Conservation (phyloP, 1,140 invertebrate genomes). For the Magallana gigas region DNA sequence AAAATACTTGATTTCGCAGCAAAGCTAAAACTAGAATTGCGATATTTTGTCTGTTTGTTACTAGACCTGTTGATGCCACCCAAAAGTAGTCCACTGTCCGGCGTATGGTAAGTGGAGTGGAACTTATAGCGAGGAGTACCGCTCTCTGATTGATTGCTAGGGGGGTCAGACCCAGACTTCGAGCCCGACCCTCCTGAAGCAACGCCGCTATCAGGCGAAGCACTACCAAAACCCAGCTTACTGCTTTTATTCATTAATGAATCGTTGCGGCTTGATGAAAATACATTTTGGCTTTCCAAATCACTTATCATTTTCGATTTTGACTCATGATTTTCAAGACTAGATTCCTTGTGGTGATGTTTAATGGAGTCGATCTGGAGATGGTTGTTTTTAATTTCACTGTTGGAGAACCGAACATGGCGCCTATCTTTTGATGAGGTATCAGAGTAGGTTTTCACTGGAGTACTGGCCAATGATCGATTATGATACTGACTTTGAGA, state of each 20-base stretch:
- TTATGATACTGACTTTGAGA: conserved; percentile 1
- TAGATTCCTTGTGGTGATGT: neutral
- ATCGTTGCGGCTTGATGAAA: neutral
- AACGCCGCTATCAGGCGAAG: neutral
- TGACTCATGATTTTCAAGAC: neutral
- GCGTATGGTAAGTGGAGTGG: neutral
- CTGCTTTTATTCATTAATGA: neutral
- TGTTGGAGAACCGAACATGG: neutral
- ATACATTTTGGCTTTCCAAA: neutral
- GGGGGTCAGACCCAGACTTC: neutral
- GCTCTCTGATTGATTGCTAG: neutral
- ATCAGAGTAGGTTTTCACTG: neutral
- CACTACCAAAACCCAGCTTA: neutral
- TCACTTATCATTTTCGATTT: neutral
- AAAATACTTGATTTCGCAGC: conserved; percentile 5
- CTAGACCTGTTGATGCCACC: neutral
- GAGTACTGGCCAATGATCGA: neutral
- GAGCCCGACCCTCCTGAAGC: neutral
- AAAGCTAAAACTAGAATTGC: conserved; percentile 3
- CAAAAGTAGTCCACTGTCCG: neutral
- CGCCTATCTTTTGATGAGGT: neutral
- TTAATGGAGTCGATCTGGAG: neutral
- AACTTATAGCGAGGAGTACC: conserved; percentile 3
- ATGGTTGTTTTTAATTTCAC: neutral
- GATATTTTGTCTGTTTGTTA: neutral